Conservation (phyloP, 2,797 vertebrate genomes). For the Rhyacichthys aspro region DNA sequence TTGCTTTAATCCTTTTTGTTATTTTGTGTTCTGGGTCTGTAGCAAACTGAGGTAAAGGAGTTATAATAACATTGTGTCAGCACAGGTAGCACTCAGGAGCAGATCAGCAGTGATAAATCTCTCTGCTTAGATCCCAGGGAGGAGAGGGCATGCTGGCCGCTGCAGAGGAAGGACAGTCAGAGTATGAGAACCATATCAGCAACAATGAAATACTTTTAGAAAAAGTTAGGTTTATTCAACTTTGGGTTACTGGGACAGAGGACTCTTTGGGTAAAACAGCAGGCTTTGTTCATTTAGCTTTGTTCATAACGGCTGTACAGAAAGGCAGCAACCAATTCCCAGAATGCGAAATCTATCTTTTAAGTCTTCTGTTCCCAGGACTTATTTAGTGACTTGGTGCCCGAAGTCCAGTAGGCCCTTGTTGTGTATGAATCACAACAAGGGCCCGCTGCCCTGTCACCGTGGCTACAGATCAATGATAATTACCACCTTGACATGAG, state of each 20-base stretch:
- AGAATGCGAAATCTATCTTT: constrained; percentile 39
- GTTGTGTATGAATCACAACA: constrained; percentile 89
- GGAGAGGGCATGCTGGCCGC: constrained; percentile 15
- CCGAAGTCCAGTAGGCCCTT: constrained; percentile 69
- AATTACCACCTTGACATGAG: constrained; percentile 98
- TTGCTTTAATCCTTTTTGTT: too few relatives aligned
- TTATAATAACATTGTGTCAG: constrained; percentile 16
- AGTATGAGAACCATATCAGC: neutral
- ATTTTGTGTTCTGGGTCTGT: too few relatives aligned
- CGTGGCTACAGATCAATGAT: constrained; percentile 94
- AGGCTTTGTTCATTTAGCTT: constrained; percentile 19
- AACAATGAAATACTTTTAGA: neutral
- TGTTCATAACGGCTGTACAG: constrained; percentile 15
- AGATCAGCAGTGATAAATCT: constrained; percentile 59
- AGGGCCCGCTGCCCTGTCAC: constrained; percentile 89
- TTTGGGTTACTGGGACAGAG: neutral
- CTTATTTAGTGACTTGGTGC: constrained; percentile 61
- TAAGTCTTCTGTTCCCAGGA: constrained; percentile 45
- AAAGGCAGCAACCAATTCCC: constrained; percentile 17
- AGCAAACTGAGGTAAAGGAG: constrained; percentile 6
- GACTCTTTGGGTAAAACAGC: constrained; percentile 4
- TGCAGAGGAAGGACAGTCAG: constrained; percentile 16
- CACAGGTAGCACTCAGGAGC: constrained; percentile 36
- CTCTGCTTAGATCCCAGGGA: constrained; percentile 18
- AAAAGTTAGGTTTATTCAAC: constrained; percentile 10